These are phyloP conservation scores for Melanotaenia pygmaea DNA, from an alignment of 2,797 vertebrate species.

Conservation along the genomic window DNA sequence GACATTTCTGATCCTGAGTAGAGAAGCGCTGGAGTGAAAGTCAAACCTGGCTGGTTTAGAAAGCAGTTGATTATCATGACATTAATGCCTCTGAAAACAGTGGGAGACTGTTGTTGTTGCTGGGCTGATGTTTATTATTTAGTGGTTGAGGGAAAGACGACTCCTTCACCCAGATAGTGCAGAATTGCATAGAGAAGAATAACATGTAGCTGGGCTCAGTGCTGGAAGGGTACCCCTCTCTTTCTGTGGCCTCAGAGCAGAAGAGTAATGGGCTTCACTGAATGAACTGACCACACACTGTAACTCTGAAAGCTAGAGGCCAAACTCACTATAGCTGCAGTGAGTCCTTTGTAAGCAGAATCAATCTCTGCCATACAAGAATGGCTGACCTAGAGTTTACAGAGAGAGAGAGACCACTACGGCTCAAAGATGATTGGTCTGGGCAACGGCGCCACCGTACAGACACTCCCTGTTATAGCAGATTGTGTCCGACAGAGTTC, in stretches of 20 bases:
- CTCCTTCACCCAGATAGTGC: slow-evolving; percentile 27
- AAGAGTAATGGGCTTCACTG: slow-evolving; percentile 70
- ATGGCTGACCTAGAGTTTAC: slow-evolving; percentile 42
- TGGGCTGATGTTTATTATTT: slow-evolving; percentile 38
- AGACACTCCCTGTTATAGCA: slow-evolving; percentile 26
- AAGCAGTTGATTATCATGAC: slow-evolving; percentile 38
- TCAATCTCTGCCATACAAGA: slow-evolving; percentile 54
- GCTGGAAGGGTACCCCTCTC: slow-evolving; percentile 49
- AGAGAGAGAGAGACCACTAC: slow-evolving; percentile 44
- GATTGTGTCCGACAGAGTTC: slow-evolving; percentile 19
- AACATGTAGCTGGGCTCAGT: slow-evolving; percentile 24
- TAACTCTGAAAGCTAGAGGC: slow-evolving; percentile 68
- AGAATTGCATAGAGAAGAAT: slow-evolving; percentile 32
- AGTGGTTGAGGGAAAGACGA: slow-evolving; percentile 9
- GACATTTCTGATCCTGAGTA: slow-evolving; percentile 14
- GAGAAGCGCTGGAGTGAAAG: neutral
- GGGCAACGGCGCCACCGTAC: slow-evolving; percentile 28
- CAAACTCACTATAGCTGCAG: slow-evolving; percentile 70
- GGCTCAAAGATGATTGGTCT: slow-evolving; percentile 52
- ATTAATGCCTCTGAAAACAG: slow-evolving; percentile 25
- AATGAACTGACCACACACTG: slow-evolving; percentile 73
- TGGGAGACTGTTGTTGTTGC: slow-evolving; percentile 17
- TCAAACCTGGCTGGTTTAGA: neutral
- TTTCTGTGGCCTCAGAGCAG: slow-evolving; percentile 48
- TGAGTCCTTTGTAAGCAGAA: slow-evolving; percentile 65